Evolutionary conservation across 2,888 invertebrate species (phyloP).

Genomic region (Carabus problematicus): DNA sequence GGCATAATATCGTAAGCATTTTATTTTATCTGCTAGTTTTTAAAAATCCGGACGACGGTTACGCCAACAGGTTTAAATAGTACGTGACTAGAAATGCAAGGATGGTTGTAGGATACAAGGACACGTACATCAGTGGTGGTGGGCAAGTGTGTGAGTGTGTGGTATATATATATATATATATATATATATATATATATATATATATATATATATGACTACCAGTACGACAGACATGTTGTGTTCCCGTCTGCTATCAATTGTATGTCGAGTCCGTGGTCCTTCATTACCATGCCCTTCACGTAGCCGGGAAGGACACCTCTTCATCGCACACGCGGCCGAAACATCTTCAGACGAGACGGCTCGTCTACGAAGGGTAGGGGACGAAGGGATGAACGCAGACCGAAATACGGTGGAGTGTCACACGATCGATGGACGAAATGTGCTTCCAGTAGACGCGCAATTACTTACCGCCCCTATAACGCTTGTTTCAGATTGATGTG

Average conservation of each 20-base stretch:
- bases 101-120: too few species aligned
- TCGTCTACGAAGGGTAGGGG: background rate
- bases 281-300: conserved; percentile 14
- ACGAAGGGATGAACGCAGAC: background rate
- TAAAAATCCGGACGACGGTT: too few species aligned
- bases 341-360: conserved; percentile 13
- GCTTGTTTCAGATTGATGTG: conserved; percentile 28
- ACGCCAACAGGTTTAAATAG: too few species aligned
- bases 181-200: too few species aligned
- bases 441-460: conserved; percentile 29
- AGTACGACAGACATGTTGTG: too few species aligned
- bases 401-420: conserved; percentile 1
- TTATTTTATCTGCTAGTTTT: too few species aligned
- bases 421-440: conserved; percentile 23
- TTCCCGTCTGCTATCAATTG: conserved; percentile 10
- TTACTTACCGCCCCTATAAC: conserved; percentile 25
- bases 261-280: conserved; percentile 1
- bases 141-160: too few species aligned
- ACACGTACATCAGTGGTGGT: too few species aligned
- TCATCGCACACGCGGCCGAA: conserved; percentile 12
- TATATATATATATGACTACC: too few species aligned
- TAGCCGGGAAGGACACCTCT: conserved; percentile 12
- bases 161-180: too few species aligned
- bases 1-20: too few species aligned
- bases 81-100: too few species aligned